phyloP scores from a whole-genome alignment of 2,888 invertebrate species.

The Eledone cirrhosa region DNA sequence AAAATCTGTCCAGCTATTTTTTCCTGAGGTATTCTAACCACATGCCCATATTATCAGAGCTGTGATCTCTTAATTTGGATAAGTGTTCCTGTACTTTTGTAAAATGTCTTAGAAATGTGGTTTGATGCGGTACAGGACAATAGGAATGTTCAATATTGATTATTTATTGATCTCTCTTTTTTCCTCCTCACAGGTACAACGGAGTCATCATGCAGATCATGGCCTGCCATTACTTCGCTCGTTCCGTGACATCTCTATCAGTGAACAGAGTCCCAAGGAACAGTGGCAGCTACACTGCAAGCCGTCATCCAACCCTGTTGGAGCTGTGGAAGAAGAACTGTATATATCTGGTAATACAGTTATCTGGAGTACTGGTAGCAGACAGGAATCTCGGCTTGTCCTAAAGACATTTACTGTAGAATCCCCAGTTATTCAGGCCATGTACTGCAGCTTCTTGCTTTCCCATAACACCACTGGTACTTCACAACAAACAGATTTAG shows the following conservation, averaged over 20 bases:
- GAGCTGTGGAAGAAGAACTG: constrained; percentile 75
- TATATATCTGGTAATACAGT: constrained; percentile 86
- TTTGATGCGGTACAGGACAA: too few relatives aligned
- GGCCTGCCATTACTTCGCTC: constrained; percentile 57
- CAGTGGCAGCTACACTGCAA: constrained; percentile 50
- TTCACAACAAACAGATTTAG: background rate
- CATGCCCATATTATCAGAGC: too few relatives aligned
- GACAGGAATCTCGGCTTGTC: constrained; percentile 60
- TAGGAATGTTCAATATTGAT: too few relatives aligned
- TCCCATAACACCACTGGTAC: constrained; percentile 7
- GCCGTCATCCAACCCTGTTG: constrained; percentile 28
- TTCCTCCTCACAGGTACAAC: constrained; percentile 38
- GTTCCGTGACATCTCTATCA: constrained; percentile 57
- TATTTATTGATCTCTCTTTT: too few relatives aligned
- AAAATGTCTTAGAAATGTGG: too few relatives aligned
- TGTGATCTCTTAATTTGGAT: too few relatives aligned
- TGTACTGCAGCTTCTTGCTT: constrained; percentile 28
- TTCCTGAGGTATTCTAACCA: too few relatives aligned
- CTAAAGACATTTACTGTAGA: constrained; percentile 83
- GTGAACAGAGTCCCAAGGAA: constrained; percentile 55
- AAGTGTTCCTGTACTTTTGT: too few relatives aligned
- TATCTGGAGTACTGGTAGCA: constrained; percentile 74
- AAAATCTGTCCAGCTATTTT: too few relatives aligned
- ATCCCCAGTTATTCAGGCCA: constrained; percentile 78
- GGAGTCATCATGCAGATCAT: constrained; percentile 51